Conservation (phyloP, 2,888 invertebrate species). For the Electrophaes corylata region DNA sequence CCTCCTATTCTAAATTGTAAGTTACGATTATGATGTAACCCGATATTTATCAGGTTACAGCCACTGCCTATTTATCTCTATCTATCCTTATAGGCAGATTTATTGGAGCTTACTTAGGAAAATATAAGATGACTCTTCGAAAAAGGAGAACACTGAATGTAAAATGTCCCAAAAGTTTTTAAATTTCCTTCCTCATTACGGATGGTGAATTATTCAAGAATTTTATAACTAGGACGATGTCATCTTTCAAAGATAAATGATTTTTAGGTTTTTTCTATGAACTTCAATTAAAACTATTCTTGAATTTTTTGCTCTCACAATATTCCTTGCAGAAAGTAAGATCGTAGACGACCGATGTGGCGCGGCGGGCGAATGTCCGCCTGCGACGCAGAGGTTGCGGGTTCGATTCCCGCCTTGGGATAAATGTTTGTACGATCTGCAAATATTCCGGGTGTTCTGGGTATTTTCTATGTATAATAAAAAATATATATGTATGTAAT, state of each 20-base stretch:
- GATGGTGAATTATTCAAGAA: slow-evolving; percentile 59
- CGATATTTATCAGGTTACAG: slow-evolving; percentile 34
- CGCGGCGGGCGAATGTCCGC: too few species aligned
- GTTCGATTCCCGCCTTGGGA: too few species aligned
- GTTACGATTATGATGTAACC: slow-evolving; percentile 40
- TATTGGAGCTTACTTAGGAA: slow-evolving; percentile 31
- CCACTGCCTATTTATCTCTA: slow-evolving; percentile 24
- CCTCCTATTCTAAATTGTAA: slow-evolving; percentile 38
- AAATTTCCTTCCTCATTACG: slow-evolving; percentile 50
- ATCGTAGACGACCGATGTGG: too few species aligned
- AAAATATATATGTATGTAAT: too few species aligned
- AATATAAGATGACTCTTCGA: slow-evolving; percentile 31
- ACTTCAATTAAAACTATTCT: neutral
- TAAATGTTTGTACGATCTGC: too few species aligned
- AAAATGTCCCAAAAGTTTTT: slow-evolving; percentile 40
- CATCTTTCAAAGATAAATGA: slow-evolving; percentile 60
- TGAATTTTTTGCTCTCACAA: neutral
- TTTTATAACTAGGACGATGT: slow-evolving; percentile 56
- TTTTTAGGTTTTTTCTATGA: slow-evolving; percentile 36
- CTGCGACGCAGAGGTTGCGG: too few species aligned
- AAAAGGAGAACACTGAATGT: slow-evolving; percentile 32
- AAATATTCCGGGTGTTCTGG: too few species aligned
- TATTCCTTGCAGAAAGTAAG: neutral
- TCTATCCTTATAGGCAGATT: slow-evolving; percentile 35
- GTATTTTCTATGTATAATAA: too few species aligned